These are phyloP conservation scores for Gymnodraco acuticeps DNA, from an alignment of 2,797 vertebrate genomes.

Conservation along the genomic window DNA sequence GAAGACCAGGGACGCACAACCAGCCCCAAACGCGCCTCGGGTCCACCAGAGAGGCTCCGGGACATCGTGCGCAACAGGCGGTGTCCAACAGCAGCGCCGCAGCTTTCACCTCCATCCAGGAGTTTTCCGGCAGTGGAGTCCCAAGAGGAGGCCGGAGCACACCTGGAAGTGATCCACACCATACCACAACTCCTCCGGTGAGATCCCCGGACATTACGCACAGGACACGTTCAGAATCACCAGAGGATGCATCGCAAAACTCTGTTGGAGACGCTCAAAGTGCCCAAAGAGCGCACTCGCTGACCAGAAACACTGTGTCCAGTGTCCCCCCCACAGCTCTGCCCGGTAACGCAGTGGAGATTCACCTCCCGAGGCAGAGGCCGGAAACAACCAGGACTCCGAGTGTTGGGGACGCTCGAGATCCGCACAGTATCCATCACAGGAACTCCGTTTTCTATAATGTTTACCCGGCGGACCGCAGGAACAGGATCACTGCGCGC, in stretches of 20 bases:
- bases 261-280: conserved; percentile 3
- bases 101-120: conserved; percentile 34
- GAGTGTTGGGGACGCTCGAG: conserved; percentile 63
- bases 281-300: conserved; percentile 7
- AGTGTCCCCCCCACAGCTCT: conserved; percentile 34
- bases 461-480: conserved; percentile 69
- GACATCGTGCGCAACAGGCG: neutral
- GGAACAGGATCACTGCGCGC: conserved; percentile 54
- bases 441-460: conserved; percentile 83
- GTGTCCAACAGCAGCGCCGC: conserved; percentile 39
- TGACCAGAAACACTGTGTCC: conserved; percentile 32
- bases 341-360: conserved; percentile 65
- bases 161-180: conserved; percentile 29
- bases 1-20: conserved; percentile 4
- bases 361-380: conserved; percentile 35
- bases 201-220: conserved; percentile 32
- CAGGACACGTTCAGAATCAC: neutral
- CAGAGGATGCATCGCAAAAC: conserved; percentile 29
- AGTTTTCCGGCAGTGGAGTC: conserved; percentile 80
- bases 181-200: neutral
- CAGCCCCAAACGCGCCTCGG: conserved; percentile 3
- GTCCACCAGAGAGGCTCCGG: neutral
- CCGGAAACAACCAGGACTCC: conserved; percentile 14
- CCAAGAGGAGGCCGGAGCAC: conserved; percentile 63
- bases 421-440: conserved; percentile 71